Base-by-base conservation (phyloP, 2,797 vertebrate species). In the Prunella strophiata region DNA sequence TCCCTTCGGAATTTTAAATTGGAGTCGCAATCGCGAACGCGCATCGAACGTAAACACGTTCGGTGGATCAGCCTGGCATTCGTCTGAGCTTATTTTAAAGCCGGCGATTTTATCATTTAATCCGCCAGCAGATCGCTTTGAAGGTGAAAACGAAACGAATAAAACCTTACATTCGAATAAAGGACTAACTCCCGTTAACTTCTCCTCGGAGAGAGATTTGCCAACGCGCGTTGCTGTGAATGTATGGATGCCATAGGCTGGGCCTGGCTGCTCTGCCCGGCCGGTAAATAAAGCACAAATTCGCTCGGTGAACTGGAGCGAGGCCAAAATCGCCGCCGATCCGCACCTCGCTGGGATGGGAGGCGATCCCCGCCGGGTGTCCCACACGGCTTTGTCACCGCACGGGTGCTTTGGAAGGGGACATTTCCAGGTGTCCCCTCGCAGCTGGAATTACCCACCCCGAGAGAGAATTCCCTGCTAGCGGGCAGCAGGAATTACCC, bases 31-130 rank as follows among this genome's bases (percentile, higher is more conserved):
- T 57, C 4, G 63, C 15, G 57, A 89, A 38, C 29, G 57, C 62
- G 2, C 43, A n/a, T 76, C 67, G 20, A 29, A 91, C 21, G 10
- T 27, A 51, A 91, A 76, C 17, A 50, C 29, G 6, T 42, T 77
- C 32, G 51, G 58, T 34, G 92, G 89, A 88, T 97, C 91, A 95
- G 62, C 26, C 61, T 58, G 89, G 73, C 68, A 89, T 87, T 77
- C 78, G 58, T 13, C 78, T 76, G 47, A 92, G 91, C 78, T 94
- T 93, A 68, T 59, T 91, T 83, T 95, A 96, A 96, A 97, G 88
- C 90, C 86, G 20, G 36, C 6, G 67, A 89, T 91, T 95, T 95
- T 96, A 85, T 88, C 87, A 36, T 96, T 88, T 96, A 92, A 97
- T 94, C 91, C 93, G 14, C 67, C 86, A 4, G 42, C 74, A 68